Percentiles rank a stretch among this genome's conserved stretches.
These are phyloP conservation scores for Plestiodon gilberti DNA, from an alignment of 2,113 vertebrate species.

Conservation along the genomic window DNA sequence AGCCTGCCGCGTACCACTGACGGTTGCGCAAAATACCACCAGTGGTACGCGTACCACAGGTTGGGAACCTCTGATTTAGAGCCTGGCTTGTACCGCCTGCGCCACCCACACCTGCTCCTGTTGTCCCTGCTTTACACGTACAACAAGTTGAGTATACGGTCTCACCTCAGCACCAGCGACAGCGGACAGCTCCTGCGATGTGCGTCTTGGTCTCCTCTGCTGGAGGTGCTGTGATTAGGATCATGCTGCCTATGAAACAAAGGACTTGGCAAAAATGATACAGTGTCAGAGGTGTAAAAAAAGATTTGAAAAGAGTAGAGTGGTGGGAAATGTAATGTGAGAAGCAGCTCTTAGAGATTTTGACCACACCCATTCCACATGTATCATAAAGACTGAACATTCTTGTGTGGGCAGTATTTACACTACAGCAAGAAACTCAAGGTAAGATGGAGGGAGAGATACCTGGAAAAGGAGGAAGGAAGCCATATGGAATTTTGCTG, in stretches of 20 bases:
- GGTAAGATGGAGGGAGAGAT: not conserved
- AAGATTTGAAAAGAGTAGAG: not conserved
- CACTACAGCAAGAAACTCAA: not conserved
- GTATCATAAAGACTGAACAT: not conserved
- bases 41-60: no score
- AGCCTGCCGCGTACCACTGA: no score
- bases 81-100: not conserved
- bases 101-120: not conserved
- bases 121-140: no score
- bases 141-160: not conserved
- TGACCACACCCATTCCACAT: not conserved
- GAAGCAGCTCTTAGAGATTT: no score
- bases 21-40: no score
- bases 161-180: slow-evolving; percentile 1
- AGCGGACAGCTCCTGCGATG: not conserved
- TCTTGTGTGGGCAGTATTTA: not conserved
- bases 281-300: not conserved
- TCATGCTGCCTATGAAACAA: not conserved
- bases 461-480: not conserved
- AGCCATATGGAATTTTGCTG: not conserved
- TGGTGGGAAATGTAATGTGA: not conserved
- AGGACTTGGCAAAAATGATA: not conserved
- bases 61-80: no score
- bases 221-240: not conserved
- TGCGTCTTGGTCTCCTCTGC: not conserved